Base-by-base conservation (phyloP, 2,888 invertebrate species). In the Limnephilus marmoratus region DNA sequence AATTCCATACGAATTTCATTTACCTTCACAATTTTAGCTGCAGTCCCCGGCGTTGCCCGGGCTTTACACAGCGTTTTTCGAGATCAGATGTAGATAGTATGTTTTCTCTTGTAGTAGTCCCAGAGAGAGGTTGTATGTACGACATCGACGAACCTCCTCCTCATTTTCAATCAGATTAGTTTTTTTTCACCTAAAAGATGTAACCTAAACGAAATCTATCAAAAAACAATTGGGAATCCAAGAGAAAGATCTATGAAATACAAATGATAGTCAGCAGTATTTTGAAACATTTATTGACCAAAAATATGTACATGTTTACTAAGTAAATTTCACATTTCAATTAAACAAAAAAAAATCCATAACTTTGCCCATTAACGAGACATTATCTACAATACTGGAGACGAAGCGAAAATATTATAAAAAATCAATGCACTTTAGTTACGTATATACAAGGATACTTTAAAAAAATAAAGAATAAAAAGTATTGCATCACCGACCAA, bases 401-500 rank as follows among this genome's bases (percentile, higher is more conserved):
- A 87, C 41, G 80, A 88, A 88, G 68, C 88, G 29, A 37, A 85
- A 85, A 86, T n/a, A 83, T 83, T 37, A 12, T 83, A 11, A 83
- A 37, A 83, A 13, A 34, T 83, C 83, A 86, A 86, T 29, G 49
- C 45, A 86, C 18, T 45, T 86, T 86, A 45, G 15, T 45, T 15
- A 85, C 11, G 45, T 85, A 86, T 86, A 45, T 86, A 86, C 86
- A 86, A 83, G 83, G 83, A 41, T 83, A 37, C 83, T 85, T 12
- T 45, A 86, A 85, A 91, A 91, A 91, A 80, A 83, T 49, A 68
- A 49, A 49, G n/a, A 13, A 29, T 45, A 91, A 83, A 90, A 90
- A 37, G 41, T 92, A 92, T 92, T 92, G 91, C 93, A 93, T 91
- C 93, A 85, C 93, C 91, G 91, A 93, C 93, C 93, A 91, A 91